These are phyloP conservation scores for Oncorhynchus kisutch DNA, from an alignment of 2,113 vertebrate genomes.

Conservation along the genomic window DNA sequence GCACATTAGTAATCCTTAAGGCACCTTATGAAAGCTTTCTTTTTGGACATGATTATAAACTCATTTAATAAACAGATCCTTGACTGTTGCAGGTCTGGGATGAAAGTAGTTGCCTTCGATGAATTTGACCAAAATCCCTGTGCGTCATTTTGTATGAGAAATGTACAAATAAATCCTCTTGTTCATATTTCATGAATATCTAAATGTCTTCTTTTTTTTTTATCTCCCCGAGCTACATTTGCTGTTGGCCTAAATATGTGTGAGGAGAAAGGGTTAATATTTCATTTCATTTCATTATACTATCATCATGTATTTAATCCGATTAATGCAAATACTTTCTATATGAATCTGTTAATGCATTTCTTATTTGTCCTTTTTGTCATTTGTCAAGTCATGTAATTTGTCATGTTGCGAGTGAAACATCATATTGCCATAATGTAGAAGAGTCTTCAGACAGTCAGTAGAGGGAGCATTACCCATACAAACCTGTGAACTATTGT, in stretches of 20 bases:
- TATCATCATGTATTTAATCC: too few relatives aligned
- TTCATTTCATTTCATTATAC: too few relatives aligned
- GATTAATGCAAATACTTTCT: too few relatives aligned
- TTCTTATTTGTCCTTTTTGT: too few relatives aligned
- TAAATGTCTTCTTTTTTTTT: conserved; percentile 1
- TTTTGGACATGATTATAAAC: background rate
- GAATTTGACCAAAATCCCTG: background rate
- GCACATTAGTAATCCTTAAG: conserved; percentile 3
- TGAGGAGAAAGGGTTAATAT: background rate
- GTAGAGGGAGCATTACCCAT: conserved; percentile 48
- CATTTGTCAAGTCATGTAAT: background rate
- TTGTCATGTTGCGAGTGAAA: background rate
- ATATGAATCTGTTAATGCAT: too few relatives aligned
- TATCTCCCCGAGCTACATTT: background rate
- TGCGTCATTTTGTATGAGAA: background rate
- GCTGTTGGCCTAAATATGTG: conserved; percentile 2
- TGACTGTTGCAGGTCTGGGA: background rate
- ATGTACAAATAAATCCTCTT: conserved; percentile 1
- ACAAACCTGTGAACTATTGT: conserved; percentile 1
- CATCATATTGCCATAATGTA: background rate
- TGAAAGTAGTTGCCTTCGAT: background rate
- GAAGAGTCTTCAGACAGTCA: conserved; percentile 19
- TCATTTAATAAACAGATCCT: background rate
- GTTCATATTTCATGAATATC: background rate
- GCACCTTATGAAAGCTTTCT: background rate